Conservation (phyloP, 1,140 invertebrate genomes). For the Babylonia areolata region DNA sequence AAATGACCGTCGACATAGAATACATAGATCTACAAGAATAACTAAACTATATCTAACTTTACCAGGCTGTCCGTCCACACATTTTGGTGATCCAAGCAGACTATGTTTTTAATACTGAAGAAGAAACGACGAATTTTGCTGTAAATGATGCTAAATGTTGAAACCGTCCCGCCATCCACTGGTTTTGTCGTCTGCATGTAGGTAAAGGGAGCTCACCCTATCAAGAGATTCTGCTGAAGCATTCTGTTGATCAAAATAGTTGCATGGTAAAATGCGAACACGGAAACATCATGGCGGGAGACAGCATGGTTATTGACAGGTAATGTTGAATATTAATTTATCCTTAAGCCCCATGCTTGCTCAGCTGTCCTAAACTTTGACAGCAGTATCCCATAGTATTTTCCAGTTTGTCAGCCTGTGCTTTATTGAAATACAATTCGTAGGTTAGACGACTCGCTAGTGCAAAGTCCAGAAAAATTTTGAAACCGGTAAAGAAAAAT, state of each 20-base stretch:
- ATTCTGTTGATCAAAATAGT: background rate
- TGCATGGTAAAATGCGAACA: background rate
- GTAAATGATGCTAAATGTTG: background rate
- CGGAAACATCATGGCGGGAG: conserved; percentile 38
- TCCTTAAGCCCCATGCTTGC: too few relatives aligned
- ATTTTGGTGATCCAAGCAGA: too few relatives aligned
- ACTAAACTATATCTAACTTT: conserved; percentile 24
- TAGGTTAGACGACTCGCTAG: too few relatives aligned
- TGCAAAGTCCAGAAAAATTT: too few relatives aligned
- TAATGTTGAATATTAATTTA: too few relatives aligned
- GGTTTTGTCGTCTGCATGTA: background rate
- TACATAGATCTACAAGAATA: background rate
- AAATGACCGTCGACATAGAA: too few relatives aligned
- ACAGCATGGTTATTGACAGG: conserved; percentile 9
- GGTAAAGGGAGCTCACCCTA: background rate
- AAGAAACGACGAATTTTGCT: background rate
- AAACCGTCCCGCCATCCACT: background rate
- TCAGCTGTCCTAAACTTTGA: too few relatives aligned
- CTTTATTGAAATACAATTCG: too few relatives aligned
- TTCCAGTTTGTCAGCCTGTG: too few relatives aligned
- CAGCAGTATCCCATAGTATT: too few relatives aligned
- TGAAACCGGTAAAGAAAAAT: too few relatives aligned
- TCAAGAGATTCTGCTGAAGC: background rate
- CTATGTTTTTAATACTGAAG: background rate
- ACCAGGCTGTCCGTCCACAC: conserved; percentile 71